Percentiles rank a stretch among this genome's conserved stretches.
Conservation (phyloP, 2,888 invertebrate species). For the Himalopsyche anomala region DNA sequence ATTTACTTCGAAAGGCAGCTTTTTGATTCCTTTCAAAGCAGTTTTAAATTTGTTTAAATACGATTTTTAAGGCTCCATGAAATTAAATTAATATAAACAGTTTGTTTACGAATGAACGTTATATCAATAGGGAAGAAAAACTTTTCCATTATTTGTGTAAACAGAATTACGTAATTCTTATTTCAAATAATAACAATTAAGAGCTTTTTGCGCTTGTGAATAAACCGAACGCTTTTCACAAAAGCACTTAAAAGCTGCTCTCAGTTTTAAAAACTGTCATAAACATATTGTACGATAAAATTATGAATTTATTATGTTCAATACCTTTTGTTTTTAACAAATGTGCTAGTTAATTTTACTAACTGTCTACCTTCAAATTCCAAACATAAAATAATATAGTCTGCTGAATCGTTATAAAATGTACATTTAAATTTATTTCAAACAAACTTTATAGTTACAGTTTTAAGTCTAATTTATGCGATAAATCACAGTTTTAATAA, state of each 20-base stretch:
- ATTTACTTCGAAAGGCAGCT: too few species aligned
- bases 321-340: too few species aligned
- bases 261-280: slow-evolving; percentile 20
- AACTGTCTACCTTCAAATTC: too few species aligned
- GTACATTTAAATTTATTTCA: too few species aligned
- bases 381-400: too few species aligned
- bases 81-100: background rate
- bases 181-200: slow-evolving; percentile 38
- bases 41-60: background rate
- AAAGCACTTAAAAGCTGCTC: background rate
- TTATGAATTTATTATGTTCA: too few species aligned
- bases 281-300: too few species aligned
- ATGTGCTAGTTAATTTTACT: too few species aligned
- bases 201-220: slow-evolving; percentile 1
- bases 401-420: too few species aligned
- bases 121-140: background rate
- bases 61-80: background rate
- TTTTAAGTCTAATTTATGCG: too few species aligned
- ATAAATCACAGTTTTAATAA: too few species aligned
- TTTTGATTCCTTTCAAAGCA: background rate
- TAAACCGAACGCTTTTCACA: background rate
- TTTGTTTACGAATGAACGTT: background rate
- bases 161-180: slow-evolving; percentile 27
- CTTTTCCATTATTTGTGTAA: slow-evolving; percentile 35
- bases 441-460: too few species aligned